These are phyloP conservation scores for Amorpha juglandis DNA, from an alignment of 2,888 invertebrate species.

Conservation along the genomic window DNA sequence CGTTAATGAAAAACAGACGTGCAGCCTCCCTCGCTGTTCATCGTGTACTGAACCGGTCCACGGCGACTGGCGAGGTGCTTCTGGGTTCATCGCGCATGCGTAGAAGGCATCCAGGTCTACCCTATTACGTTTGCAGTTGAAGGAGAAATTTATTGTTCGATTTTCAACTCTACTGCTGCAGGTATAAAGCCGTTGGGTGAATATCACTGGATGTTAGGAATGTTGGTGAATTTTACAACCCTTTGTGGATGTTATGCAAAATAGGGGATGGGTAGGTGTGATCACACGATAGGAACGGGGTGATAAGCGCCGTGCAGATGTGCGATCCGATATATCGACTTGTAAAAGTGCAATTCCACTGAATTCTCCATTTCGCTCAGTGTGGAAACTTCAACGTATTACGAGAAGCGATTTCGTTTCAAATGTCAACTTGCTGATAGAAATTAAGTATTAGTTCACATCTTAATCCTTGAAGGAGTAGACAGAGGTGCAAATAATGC, in stretches of 20 bases:
- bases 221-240: constrained; percentile 42
- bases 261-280: constrained; percentile 40
- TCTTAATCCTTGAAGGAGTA: too few species aligned
- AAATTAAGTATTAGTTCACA: too few species aligned
- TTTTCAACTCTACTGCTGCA: neutral
- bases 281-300: constrained; percentile 39
- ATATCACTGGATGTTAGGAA: neutral
- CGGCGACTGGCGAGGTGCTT: constrained; percentile 58
- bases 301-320: constrained; percentile 32
- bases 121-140: neutral
- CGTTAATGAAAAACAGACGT: constrained; percentile 32
- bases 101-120: constrained; percentile 38
- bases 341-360: constrained; percentile 20
- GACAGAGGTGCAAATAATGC: too few species aligned
- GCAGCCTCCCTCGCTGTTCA: constrained; percentile 35
- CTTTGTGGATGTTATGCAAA: constrained; percentile 51
- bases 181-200: neutral
- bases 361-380: neutral
- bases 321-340: constrained; percentile 19
- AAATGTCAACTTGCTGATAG: too few species aligned
- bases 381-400: neutral
- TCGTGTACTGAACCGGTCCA: constrained; percentile 45
- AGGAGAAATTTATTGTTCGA: neutral
- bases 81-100: constrained; percentile 68
- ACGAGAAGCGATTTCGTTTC: too few species aligned